phyloP scores from a whole-genome alignment of 2,797 vertebrate genomes.

The Diceros bicornis region DNA sequence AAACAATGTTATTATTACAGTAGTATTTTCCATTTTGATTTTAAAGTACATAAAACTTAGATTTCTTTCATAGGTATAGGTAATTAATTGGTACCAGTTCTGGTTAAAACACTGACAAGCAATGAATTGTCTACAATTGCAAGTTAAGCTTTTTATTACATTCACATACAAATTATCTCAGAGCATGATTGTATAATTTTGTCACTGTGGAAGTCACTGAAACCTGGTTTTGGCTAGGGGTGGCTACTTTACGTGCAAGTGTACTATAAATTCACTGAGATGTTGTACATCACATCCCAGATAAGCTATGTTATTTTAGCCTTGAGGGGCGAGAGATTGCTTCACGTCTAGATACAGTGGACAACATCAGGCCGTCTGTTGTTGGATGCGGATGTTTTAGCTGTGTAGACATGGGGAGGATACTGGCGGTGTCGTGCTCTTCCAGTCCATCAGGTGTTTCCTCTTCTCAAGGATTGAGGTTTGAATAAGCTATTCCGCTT shows the following conservation, averaged over 20 bases:
- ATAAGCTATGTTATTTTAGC: slow-evolving; percentile 89
- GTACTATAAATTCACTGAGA: slow-evolving; percentile 89
- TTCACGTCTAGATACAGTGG: slow-evolving; percentile 83
- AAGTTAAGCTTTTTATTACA: slow-evolving; percentile 78
- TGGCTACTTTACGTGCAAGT: slow-evolving; percentile 85
- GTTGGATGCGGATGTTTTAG: slow-evolving; percentile 83
- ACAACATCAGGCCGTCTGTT: slow-evolving; percentile 91
- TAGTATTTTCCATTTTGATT: slow-evolving; percentile 29
- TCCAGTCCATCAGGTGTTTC: slow-evolving; percentile 7
- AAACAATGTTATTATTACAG: background rate
- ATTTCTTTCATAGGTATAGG: slow-evolving; percentile 6
- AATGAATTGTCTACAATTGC: slow-evolving; percentile 57
- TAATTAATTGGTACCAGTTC: slow-evolving; percentile 40
- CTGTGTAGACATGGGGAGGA: slow-evolving; percentile 84
- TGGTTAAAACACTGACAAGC: slow-evolving; percentile 53
- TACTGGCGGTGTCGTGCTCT: slow-evolving; percentile 79
- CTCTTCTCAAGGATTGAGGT: slow-evolving; percentile 68
- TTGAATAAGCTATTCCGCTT: slow-evolving; percentile 83
- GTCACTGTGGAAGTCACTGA: slow-evolving; percentile 81
- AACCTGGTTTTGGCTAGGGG: slow-evolving; percentile 84
- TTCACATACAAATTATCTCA: slow-evolving; percentile 73
- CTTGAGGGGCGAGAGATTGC: slow-evolving; percentile 84
- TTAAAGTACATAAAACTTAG: slow-evolving; percentile 40
- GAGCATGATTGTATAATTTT: slow-evolving; percentile 85
- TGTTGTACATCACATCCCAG: slow-evolving; percentile 89